Conservation (phyloP, 1,140 invertebrate genomes). For the Oryctes rhinoceros region DNA sequence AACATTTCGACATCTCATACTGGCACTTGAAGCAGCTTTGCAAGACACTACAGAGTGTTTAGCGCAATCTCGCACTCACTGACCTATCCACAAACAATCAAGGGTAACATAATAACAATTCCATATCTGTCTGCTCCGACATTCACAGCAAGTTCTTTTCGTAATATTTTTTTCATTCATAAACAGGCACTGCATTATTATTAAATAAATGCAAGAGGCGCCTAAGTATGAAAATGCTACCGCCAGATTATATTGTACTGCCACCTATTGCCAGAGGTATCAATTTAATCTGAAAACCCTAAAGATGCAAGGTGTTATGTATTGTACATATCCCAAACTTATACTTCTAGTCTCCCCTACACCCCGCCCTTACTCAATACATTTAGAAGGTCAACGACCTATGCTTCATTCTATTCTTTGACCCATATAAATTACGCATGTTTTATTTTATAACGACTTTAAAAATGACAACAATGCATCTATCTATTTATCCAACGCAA, state of each 20-base stretch:
- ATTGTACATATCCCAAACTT: conserved; percentile 1
- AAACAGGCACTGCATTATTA: not conserved
- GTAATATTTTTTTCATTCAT: too few relatives aligned
- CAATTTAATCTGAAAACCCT: not conserved
- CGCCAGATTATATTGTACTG: not conserved
- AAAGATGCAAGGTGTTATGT: conserved; percentile 4
- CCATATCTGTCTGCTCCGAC: too few relatives aligned
- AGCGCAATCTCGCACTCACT: not conserved
- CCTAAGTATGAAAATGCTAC: not conserved
- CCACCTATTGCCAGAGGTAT: conserved; percentile 25
- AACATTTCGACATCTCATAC: too few relatives aligned
- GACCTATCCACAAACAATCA: not conserved
- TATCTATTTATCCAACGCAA: not conserved
- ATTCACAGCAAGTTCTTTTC: too few relatives aligned
- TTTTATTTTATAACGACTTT: conserved; percentile 11
- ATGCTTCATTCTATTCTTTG: conserved; percentile 24
- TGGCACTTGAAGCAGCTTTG: too few relatives aligned
- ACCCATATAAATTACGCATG: conserved; percentile 35
- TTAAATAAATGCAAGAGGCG: not conserved
- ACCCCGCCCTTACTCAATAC: conserved; percentile 40
- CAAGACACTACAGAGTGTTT: too few relatives aligned
- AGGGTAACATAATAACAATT: too few relatives aligned
- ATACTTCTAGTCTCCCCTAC: conserved; percentile 20
- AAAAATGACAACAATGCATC: not conserved
- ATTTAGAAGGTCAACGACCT: conserved; percentile 38